Evolutionary conservation across 2,888 invertebrate species (phyloP).

Genomic region (Macrosiphum euphorbiae): DNA sequence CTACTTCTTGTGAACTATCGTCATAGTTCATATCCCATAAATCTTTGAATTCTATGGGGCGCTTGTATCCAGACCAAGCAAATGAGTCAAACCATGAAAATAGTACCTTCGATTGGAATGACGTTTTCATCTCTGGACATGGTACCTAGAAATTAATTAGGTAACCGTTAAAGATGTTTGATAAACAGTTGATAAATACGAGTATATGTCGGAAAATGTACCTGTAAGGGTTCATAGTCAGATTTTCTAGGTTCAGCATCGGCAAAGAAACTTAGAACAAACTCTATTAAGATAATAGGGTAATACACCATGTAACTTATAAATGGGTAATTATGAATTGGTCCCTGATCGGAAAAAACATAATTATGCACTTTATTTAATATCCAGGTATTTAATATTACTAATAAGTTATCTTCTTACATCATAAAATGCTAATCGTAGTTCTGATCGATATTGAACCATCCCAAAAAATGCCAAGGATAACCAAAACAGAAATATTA

Average conservation of each 20-base stretch:
- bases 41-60: constrained; percentile 84
- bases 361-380: not conserved
- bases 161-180: not conserved
- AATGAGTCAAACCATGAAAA: constrained; percentile 93
- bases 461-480: constrained; percentile 80
- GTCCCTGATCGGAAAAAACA: constrained; percentile 55
- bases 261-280: constrained; percentile 84
- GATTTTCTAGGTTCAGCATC: constrained; percentile 80
- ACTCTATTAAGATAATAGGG: constrained; percentile 78
- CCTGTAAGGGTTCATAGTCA: constrained; percentile 79
- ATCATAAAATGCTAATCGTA: constrained; percentile 67
- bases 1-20: constrained; percentile 84
- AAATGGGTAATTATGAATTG: constrained; percentile 75
- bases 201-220: constrained; percentile 70
- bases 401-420: constrained; percentile 37
- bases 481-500: constrained; percentile 93
- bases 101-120: constrained; percentile 87
- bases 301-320: constrained; percentile 86
- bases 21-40: constrained; percentile 92
- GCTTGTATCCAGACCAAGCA: constrained; percentile 86
- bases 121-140: constrained; percentile 88
- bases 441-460: constrained; percentile 80
- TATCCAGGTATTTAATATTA: not conserved
- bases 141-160: constrained; percentile 76
- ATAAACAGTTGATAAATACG: not conserved